phyloP scores from a whole-genome alignment of 2,797 vertebrate species.

The Macropodus opercularis region DNA sequence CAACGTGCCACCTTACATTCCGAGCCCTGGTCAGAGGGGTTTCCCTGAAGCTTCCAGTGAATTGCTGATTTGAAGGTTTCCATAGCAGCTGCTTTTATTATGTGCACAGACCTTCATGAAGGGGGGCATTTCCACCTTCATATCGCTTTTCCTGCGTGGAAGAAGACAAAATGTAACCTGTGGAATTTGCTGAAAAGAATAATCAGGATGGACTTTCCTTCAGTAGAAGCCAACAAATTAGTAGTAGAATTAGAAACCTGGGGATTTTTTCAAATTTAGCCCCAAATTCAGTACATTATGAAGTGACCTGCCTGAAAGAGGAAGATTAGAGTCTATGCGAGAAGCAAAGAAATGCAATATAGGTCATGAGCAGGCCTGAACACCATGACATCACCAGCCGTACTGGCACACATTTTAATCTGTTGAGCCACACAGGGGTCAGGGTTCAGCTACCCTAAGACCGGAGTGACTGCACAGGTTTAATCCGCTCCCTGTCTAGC shows the following conservation, averaged over 20 bases:
- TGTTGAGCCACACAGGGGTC: conserved; percentile 54
- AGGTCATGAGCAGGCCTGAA: conserved; percentile 53
- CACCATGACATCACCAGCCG: conserved; percentile 59
- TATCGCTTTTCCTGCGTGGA: conserved; percentile 37
- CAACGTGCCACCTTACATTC: neutral
- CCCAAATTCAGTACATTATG: too few relatives aligned
- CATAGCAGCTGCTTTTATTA: neutral
- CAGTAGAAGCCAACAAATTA: conserved; percentile 6
- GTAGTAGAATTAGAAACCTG: neutral
- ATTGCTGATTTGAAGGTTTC: conserved; percentile 19
- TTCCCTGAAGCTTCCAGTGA: conserved; percentile 20
- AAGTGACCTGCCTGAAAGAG: neutral
- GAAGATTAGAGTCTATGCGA: neutral
- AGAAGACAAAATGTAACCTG: conserved; percentile 47
- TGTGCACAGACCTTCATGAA: conserved; percentile 1
- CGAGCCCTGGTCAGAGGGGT: conserved; percentile 1
- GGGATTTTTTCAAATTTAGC: too few relatives aligned
- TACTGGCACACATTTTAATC: conserved; percentile 63
- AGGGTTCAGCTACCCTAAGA: conserved; percentile 50
- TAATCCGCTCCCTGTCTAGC: conserved; percentile 48
- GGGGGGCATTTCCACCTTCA: conserved; percentile 42
- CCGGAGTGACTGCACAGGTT: conserved; percentile 36
- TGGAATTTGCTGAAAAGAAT: conserved; percentile 43
- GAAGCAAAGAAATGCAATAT: conserved; percentile 26
- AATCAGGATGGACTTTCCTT: conserved; percentile 67